phyloP scores from a whole-genome alignment of 1,140 invertebrate genomes.

The Campoletis sonorensis region DNA sequence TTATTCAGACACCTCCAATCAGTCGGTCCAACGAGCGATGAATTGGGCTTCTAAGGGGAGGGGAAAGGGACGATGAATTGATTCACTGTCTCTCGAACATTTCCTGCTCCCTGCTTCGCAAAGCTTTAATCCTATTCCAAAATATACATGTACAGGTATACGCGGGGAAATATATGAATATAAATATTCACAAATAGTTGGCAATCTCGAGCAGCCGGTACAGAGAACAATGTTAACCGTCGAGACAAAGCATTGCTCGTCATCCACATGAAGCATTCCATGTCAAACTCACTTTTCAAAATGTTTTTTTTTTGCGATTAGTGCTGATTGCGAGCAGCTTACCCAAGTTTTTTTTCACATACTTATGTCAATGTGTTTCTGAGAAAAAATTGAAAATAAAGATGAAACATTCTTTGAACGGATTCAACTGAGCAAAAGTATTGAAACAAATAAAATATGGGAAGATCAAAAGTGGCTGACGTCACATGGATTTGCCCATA shows the following conservation, averaged over 20 bases:
- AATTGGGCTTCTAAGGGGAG: background rate
- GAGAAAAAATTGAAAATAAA: too few relatives aligned
- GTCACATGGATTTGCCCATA: too few relatives aligned
- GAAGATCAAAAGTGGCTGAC: too few relatives aligned
- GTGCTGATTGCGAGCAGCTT: too few relatives aligned
- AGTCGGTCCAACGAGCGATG: constrained; percentile 14
- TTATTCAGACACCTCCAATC: constrained; percentile 37
- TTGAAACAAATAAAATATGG: too few relatives aligned
- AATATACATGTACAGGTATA: too few relatives aligned
- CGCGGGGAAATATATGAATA: background rate
- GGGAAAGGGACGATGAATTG: constrained; percentile 33
- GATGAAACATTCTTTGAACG: too few relatives aligned
- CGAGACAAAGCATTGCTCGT: constrained; percentile 31
- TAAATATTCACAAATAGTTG: background rate
- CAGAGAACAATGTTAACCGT: background rate
- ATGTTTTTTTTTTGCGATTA: too few relatives aligned
- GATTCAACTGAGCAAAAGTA: too few relatives aligned
- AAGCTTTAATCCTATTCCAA: constrained; percentile 29
- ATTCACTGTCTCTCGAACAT: constrained; percentile 13
- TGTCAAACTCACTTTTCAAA: constrained; percentile 5
- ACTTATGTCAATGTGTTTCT: too few relatives aligned
- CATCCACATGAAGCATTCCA: constrained; percentile 13
- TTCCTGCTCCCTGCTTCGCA: background rate
- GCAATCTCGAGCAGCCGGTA: background rate
- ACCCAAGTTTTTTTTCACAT: too few relatives aligned